Evolutionary conservation across 2,113 vertebrate species (phyloP).

Genomic region (Callaeas wilsoni): DNA sequence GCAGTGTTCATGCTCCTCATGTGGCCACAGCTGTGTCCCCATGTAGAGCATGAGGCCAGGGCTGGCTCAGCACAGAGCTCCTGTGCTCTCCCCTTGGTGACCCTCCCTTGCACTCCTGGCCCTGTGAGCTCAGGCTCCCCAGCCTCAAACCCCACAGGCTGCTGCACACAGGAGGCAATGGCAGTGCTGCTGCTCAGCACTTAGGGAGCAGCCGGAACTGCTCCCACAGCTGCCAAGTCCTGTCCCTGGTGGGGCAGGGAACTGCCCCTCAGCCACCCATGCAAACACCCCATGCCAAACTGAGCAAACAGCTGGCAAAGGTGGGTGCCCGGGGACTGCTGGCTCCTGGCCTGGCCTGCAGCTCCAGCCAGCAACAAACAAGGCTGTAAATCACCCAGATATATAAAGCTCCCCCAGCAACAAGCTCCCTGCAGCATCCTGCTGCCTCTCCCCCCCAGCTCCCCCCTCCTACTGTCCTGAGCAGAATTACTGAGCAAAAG

Average conservation of each 20-base stretch:
- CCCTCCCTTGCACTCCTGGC: background rate
- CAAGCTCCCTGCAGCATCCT: background rate
- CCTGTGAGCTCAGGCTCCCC: fast-evolving
- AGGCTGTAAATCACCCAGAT: constrained; percentile 5
- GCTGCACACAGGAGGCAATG: background rate
- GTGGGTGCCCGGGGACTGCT: background rate
- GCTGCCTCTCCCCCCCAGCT: background rate
- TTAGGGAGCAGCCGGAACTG: background rate
- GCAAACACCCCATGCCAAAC: background rate
- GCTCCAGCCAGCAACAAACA: background rate
- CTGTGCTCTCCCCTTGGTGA: background rate
- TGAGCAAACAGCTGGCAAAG: background rate
- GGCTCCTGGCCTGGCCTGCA: background rate
- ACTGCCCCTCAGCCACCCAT: background rate
- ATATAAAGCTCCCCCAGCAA: background rate
- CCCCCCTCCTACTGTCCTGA: background rate
- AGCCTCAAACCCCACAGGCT: background rate
- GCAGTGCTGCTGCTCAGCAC: background rate
- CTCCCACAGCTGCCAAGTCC: background rate
- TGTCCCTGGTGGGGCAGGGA: background rate
- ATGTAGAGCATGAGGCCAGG: fast-evolving
- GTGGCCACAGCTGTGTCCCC: background rate
- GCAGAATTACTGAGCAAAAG: background rate
- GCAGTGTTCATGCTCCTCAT: background rate
- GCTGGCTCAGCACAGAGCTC: background rate